Evolutionary conservation across 1,140 invertebrate genomes (phyloP).

Genomic region (Cotesia vestalis): DNA sequence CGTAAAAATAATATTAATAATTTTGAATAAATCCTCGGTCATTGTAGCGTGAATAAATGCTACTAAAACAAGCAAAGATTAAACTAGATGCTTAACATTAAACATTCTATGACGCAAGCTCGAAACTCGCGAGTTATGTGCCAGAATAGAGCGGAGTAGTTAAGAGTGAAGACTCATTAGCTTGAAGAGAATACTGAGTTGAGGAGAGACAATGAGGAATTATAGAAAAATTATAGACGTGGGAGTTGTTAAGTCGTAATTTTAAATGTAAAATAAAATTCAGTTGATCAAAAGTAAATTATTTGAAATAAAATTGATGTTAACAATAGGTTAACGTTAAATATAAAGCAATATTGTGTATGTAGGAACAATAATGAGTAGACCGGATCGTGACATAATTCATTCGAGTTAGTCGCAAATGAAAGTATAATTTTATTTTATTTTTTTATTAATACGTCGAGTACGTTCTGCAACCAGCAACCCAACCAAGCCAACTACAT

Average conservation of each 20-base stretch:
- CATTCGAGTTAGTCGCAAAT: slow-evolving; percentile 42
- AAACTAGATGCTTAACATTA: not conserved
- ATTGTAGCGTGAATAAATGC: slow-evolving; percentile 1
- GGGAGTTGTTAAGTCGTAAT: slow-evolving; percentile 24
- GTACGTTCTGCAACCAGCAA: not conserved
- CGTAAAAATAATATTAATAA: not conserved
- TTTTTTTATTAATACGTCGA: slow-evolving; percentile 38
- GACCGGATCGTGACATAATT: slow-evolving; percentile 39
- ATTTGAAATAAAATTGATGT: no score
- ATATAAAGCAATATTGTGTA: slow-evolving; percentile 6
- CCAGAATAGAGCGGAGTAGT: no score
- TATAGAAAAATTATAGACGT: slow-evolving; percentile 34
- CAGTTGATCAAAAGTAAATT: not conserved
- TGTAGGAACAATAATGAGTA: slow-evolving; percentile 17
- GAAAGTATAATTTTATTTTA: slow-evolving; percentile 44
- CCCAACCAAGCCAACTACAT: slow-evolving; percentile 1
- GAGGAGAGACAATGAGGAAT: slow-evolving; percentile 23
- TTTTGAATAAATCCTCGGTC: not conserved
- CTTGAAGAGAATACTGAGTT: slow-evolving; percentile 3
- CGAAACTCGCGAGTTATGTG: slow-evolving; percentile 22
- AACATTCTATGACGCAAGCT: slow-evolving; percentile 13
- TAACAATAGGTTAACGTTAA: not conserved
- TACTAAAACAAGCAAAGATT: slow-evolving; percentile 1
- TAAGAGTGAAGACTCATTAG: not conserved
- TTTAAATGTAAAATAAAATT: not conserved